Percentiles rank a stretch among this genome's conserved stretches.
Evolutionary conservation across 2,888 invertebrate genomes (phyloP).

Genomic region (Laspeyria flexula): DNA sequence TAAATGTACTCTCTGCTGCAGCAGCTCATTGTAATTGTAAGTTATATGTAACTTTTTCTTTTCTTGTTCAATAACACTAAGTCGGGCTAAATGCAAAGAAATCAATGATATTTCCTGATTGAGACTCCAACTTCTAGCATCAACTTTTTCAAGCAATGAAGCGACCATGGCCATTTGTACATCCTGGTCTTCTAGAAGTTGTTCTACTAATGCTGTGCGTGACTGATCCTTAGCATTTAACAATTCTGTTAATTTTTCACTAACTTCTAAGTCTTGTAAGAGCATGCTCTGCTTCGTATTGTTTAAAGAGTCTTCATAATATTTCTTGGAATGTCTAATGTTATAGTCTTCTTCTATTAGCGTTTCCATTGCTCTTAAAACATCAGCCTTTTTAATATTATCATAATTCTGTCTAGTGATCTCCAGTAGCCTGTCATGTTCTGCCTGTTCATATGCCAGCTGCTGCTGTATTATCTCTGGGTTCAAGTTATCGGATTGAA

Average conservation of each 20-base stretch:
- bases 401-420: slow-evolving; percentile 86
- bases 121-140: slow-evolving; percentile 91
- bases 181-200: slow-evolving; percentile 89
- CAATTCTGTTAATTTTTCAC: slow-evolving; percentile 86
- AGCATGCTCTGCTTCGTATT: slow-evolving; percentile 88
- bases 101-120: slow-evolving; percentile 91
- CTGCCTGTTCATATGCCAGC: slow-evolving; percentile 88
- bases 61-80: slow-evolving; percentile 91
- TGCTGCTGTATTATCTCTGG: slow-evolving; percentile 88
- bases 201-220: slow-evolving; percentile 86
- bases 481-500: slow-evolving; percentile 84
- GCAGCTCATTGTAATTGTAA: slow-evolving; percentile 90
- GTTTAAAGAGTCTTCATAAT: slow-evolving; percentile 88
- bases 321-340: slow-evolving; percentile 85
- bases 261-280: slow-evolving; percentile 86
- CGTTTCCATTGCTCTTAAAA: slow-evolving; percentile 90
- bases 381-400: slow-evolving; percentile 88
- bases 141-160: slow-evolving; percentile 89
- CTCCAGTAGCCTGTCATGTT: slow-evolving; percentile 88
- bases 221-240: slow-evolving; percentile 88
- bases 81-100: slow-evolving; percentile 89
- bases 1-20: slow-evolving; percentile 88
- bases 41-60: slow-evolving; percentile 88
- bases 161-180: slow-evolving; percentile 91
- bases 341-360: slow-evolving; percentile 88